Evolutionary conservation across 2,113 vertebrate genomes (phyloP).

Genomic region (Phrynosoma platyrhinos): DNA sequence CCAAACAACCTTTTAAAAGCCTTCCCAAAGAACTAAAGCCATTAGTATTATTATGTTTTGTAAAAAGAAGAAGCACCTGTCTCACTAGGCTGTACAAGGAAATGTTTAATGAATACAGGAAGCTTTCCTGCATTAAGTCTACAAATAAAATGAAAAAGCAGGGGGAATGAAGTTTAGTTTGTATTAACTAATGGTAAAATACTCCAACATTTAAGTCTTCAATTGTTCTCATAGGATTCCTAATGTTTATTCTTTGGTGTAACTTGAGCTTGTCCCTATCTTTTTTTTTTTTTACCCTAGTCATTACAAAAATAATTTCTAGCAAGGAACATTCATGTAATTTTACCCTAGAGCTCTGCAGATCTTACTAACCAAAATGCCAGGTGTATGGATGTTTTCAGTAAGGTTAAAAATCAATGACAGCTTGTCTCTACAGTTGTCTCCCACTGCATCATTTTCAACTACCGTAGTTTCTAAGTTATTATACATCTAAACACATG

Average conservation of each 20-base stretch:
- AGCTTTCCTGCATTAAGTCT: constrained; percentile 53
- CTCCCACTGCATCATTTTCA: neutral
- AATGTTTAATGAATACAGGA: constrained; percentile 58
- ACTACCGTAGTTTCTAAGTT: neutral
- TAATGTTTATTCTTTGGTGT: constrained; percentile 66
- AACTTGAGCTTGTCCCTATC: constrained; percentile 76
- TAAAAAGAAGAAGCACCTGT: constrained; percentile 43
- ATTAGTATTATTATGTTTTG: constrained; percentile 66
- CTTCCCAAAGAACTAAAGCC: constrained; percentile 55
- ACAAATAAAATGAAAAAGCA: constrained; percentile 69
- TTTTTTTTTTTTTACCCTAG: constrained; percentile 68
- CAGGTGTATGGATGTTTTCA: constrained; percentile 72
- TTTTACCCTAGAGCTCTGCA: constrained; percentile 74
- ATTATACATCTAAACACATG: neutral
- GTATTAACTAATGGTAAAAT: constrained; percentile 73
- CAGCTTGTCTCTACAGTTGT: constrained; percentile 40
- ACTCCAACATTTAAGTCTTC: constrained; percentile 66
- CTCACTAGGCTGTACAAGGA: constrained; percentile 50
- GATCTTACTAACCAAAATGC: constrained; percentile 67
- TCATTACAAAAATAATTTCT: constrained; percentile 37
- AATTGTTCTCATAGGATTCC: constrained; percentile 74
- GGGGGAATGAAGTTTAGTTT: constrained; percentile 59
- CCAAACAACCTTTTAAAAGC: constrained; percentile 62
- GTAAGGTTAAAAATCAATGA: constrained; percentile 70
- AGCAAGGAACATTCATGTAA: constrained; percentile 63